Evolutionary conservation across 2,113 vertebrate species (phyloP).

Genomic region (Xiphophorus couchianus): DNA sequence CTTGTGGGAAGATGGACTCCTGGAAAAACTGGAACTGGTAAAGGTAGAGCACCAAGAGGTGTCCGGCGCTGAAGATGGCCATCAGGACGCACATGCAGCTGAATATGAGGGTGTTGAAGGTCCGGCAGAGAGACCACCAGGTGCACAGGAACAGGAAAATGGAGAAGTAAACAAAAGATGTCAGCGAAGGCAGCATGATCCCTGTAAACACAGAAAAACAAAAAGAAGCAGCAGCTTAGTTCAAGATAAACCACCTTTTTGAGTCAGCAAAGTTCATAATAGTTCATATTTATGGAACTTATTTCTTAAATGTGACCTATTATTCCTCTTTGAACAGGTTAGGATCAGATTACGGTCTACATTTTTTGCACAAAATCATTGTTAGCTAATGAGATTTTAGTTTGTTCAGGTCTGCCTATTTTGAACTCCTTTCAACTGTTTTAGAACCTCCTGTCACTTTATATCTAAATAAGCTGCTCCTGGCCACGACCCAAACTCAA

Average conservation of each 20-base stretch:
- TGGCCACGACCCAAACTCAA: too few relatives aligned
- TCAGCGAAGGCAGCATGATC: constrained; percentile 95
- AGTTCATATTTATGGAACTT: background rate
- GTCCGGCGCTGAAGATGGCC: constrained; percentile 96
- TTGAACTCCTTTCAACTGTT: too few relatives aligned
- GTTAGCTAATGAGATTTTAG: too few relatives aligned
- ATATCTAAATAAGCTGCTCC: too few relatives aligned
- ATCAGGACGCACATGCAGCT: constrained; percentile 98
- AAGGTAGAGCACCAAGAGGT: constrained; percentile 93
- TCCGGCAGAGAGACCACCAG: constrained; percentile 96
- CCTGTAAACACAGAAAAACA: constrained; percentile 73
- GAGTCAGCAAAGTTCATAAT: background rate
- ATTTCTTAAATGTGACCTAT: background rate
- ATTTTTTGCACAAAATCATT: too few relatives aligned
- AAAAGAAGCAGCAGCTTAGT: background rate
- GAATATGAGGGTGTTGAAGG: constrained; percentile 94
- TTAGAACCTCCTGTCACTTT: too few relatives aligned
- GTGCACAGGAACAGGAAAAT: constrained; percentile 96
- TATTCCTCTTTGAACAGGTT: background rate
- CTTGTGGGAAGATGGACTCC: constrained; percentile 85
- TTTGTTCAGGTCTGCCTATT: too few relatives aligned
- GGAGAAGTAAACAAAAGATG: constrained; percentile 95
- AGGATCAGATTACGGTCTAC: too few relatives aligned
- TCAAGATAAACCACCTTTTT: background rate
- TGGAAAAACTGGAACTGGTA: constrained; percentile 99